Evolutionary conservation across 2,113 vertebrate genomes (phyloP).

Genomic region (Cephalopterus ornatus): DNA sequence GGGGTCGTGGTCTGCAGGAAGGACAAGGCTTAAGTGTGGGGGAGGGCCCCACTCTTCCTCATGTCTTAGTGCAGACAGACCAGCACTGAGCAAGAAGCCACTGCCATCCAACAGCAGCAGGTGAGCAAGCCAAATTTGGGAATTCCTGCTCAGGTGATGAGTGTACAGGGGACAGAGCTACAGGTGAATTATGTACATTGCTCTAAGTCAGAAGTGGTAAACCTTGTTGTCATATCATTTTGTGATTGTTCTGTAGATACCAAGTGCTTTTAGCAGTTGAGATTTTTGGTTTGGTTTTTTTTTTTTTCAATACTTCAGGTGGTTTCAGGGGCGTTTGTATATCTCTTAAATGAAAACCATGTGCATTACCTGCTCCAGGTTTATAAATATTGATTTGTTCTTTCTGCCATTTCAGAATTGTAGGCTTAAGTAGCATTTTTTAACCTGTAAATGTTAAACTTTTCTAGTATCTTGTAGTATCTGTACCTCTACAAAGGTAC

Average conservation of each 20-base stretch:
- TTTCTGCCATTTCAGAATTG: not conserved
- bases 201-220: not conserved
- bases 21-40: not conserved
- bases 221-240: not conserved
- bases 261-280: not conserved
- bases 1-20: not conserved
- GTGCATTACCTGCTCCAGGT: not conserved
- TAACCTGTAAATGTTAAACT: not conserved
- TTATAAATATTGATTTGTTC: not conserved
- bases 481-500: not conserved
- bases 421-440: not conserved
- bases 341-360: not conserved
- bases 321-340: not conserved
- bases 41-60: not conserved
- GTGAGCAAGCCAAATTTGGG: not conserved
- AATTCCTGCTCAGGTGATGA: not conserved
- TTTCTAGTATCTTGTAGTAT: not conserved
- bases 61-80: not conserved
- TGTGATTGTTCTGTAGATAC: not conserved
- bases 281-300: not conserved
- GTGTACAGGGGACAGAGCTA: not conserved
- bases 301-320: not conserved
- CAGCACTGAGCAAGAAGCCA: not conserved
- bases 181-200: fast-evolving
- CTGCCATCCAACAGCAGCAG: not conserved